phyloP scores from a whole-genome alignment of 1,140 invertebrate species.

The Conopomorpha cramerella region DNA sequence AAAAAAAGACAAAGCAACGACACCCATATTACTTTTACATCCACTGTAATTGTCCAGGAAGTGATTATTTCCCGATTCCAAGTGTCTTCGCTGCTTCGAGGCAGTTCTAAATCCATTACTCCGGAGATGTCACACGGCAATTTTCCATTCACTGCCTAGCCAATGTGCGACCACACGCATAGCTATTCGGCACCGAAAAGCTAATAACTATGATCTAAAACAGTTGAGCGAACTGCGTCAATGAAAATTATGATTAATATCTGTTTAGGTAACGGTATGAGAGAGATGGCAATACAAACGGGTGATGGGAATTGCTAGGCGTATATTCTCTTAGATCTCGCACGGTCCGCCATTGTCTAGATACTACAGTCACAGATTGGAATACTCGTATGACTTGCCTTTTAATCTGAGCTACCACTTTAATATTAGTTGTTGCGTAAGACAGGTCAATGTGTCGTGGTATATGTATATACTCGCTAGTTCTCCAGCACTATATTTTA shows the following conservation, averaged over 20 bases:
- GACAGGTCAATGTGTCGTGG: too few species aligned
- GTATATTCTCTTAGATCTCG: slow-evolving; percentile 10
- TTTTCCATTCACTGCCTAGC: slow-evolving; percentile 36
- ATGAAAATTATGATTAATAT: slow-evolving; percentile 61
- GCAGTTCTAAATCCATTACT: slow-evolving; percentile 55
- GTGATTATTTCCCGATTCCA: slow-evolving; percentile 40
- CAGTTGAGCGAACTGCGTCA: slow-evolving; percentile 38
- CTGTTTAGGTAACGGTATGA: slow-evolving; percentile 46
- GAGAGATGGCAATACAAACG: slow-evolving; percentile 18
- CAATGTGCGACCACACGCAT: slow-evolving; percentile 43
- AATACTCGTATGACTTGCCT: too few species aligned
- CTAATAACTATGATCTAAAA: slow-evolving; percentile 55
- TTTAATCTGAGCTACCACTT: too few species aligned
- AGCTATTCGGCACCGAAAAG: slow-evolving; percentile 27
- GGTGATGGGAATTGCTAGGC: slow-evolving; percentile 17
- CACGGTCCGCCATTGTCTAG: slow-evolving; percentile 8
- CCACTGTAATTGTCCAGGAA: slow-evolving; percentile 41
- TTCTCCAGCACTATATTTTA: too few species aligned
- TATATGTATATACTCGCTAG: too few species aligned
- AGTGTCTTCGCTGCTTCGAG: slow-evolving; percentile 21
- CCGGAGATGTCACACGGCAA: slow-evolving; percentile 43
- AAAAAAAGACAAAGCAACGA: too few species aligned
- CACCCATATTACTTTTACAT: too few species aligned
- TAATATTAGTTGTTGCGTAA: too few species aligned
- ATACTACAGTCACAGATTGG: too few species aligned